Conservation (phyloP, 2,888 invertebrate species). For the Tholera decimalis region DNA sequence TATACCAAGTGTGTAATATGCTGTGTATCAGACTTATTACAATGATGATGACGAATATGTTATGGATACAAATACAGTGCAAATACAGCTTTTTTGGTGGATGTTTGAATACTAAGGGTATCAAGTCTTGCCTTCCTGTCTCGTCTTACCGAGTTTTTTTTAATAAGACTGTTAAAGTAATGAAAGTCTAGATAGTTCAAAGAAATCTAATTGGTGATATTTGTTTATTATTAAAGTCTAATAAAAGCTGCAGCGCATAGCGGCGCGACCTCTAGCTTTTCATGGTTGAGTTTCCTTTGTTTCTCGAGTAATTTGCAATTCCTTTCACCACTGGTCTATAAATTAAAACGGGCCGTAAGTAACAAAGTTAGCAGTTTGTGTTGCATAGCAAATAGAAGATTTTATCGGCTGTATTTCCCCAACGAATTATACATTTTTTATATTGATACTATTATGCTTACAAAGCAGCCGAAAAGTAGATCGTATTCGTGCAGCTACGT, state of each 20-base stretch:
- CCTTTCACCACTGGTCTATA: conserved; percentile 34
- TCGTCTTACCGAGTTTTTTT: not conserved
- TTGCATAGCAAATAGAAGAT: conserved; percentile 13
- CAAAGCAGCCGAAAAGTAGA: conserved; percentile 13
- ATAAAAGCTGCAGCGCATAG: conserved; percentile 24
- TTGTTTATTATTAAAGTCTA: conserved; percentile 29
- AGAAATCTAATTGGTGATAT: conserved; percentile 30
- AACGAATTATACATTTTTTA: not conserved
- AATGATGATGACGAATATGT: too few species aligned
- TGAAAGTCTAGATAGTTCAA: conserved; percentile 5
- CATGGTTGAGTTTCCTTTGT: conserved; percentile 30
- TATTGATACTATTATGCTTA: conserved; percentile 3
- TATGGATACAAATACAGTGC: too few species aligned
- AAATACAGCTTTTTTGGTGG: too few species aligned
- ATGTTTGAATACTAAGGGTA: not conserved
- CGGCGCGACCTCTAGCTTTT: conserved; percentile 20
- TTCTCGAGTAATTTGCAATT: conserved; percentile 45
- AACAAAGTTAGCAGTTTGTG: conserved; percentile 29
- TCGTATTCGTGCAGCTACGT: conserved; percentile 9
- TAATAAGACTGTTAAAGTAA: not conserved
- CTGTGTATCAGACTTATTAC: too few species aligned
- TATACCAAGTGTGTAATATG: too few species aligned
- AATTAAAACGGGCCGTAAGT: conserved; percentile 33
- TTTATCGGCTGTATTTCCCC: conserved; percentile 28
- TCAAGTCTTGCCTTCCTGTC: not conserved